A percentile compares a stretch with the other conserved stretches of the same genome.
These are phyloP conservation scores for Pseudorhombus dupliciocellatus DNA, from an alignment of 2,113 vertebrate species.

Conservation along the genomic window DNA sequence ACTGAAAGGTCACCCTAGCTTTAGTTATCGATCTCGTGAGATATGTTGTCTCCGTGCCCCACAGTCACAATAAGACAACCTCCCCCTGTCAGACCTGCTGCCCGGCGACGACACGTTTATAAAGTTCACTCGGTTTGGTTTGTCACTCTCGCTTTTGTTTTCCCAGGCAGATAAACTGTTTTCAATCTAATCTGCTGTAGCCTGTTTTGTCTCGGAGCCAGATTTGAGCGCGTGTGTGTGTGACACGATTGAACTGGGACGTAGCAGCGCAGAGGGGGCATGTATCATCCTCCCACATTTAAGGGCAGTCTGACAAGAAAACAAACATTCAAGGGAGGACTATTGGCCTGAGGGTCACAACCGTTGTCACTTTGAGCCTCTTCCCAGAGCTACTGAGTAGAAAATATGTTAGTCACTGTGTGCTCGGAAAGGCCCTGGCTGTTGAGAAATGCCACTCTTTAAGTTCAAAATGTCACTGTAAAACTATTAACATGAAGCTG, in stretches of 20 bases:
- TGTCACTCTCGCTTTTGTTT: not conserved
- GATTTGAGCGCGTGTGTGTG: slow-evolving; percentile 9
- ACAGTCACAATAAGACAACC: not conserved
- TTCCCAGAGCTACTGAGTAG: not conserved
- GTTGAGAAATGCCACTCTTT: not conserved
- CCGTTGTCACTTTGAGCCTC: not conserved
- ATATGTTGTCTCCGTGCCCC: slow-evolving; percentile 17
- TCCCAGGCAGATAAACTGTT: not conserved
- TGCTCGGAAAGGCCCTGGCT: not conserved
- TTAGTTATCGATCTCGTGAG: slow-evolving; percentile 39
- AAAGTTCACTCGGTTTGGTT: not conserved
- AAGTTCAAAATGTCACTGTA: not conserved
- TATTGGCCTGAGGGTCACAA: not conserved
- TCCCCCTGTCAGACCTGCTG: not conserved
- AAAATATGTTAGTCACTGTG: not conserved
- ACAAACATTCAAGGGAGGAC: slow-evolving; percentile 18
- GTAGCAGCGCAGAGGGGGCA: slow-evolving; percentile 4
- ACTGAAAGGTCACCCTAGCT: slow-evolving; percentile 26
- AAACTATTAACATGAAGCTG: slow-evolving; percentile 8
- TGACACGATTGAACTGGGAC: slow-evolving; percentile 16
- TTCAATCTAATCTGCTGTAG: slow-evolving; percentile 6
- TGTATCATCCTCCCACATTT: slow-evolving; percentile 23
- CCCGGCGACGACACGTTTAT: not conserved
- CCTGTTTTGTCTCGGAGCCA: not conserved
- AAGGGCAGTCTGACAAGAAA: slow-evolving; percentile 23